These are phyloP conservation scores for Anastrepha ludens DNA, from an alignment of 1,140 invertebrate species.

Conservation along the genomic window DNA sequence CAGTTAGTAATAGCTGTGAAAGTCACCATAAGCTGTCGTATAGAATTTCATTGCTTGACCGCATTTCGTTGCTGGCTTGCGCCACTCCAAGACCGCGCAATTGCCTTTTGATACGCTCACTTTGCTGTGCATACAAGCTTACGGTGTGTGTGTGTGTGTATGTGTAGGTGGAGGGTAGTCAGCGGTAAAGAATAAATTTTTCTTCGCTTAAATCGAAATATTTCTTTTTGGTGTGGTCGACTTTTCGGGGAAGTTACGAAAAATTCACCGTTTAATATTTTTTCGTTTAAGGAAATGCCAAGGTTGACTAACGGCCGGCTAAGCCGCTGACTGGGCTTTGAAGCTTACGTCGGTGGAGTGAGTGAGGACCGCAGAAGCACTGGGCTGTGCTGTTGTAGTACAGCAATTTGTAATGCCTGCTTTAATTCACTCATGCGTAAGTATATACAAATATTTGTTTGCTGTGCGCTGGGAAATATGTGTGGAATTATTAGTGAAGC, in stretches of 20 bases:
- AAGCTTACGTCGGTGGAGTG: neutral
- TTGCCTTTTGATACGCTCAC: slow-evolving; percentile 1
- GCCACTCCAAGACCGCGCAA: neutral
- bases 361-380: neutral
- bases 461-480: neutral
- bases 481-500: neutral
- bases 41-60: slow-evolving; percentile 47
- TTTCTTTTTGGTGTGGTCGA: neutral
- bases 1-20: slow-evolving; percentile 43
- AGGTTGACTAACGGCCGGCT: slow-evolving; percentile 6
- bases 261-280: slow-evolving; percentile 33
- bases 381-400: neutral
- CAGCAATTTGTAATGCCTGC: neutral
- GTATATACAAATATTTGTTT: neutral
- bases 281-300: slow-evolving; percentile 24
- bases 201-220: neutral
- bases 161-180: slow-evolving; percentile 18
- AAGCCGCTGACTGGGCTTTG: neutral
- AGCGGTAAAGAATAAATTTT: neutral
- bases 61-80: slow-evolving; percentile 25
- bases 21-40: slow-evolving; percentile 27
- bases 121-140: neutral
- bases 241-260: neutral
- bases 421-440: slow-evolving; percentile 18
- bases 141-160: neutral